Evolutionary conservation across 2,888 invertebrate species (phyloP), one percentile per base, ranked within the genome.

Genomic region (Lacanobia wlatinum): DNA sequence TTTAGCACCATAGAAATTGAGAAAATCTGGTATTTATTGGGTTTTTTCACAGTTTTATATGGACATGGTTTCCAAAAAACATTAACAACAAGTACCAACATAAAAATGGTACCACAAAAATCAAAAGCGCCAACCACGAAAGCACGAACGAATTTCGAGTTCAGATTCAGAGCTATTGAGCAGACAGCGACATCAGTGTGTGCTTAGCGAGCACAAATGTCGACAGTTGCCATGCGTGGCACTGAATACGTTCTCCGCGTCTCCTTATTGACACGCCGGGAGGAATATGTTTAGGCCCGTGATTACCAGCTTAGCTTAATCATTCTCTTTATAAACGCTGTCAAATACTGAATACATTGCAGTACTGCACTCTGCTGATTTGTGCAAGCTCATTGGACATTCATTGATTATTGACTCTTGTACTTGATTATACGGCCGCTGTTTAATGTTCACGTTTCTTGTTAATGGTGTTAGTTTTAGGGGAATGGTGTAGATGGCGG

Each of bases 251-350:
- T 87, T 87, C 83, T 86, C 83, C 82, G 85, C 87, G 88, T 90
- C 89, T 87, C 85, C 77, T 76, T 92, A 91, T 93, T 93, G 91
- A 92, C 92, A 89, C 82, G 84, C 80, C 76, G 77, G 58, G 73
- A 82, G 89, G 87, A 89, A 88, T 89, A 90, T 92, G 91, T 92
- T 92, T 88, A 90, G 87, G 82, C 89, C 87, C 90, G 90, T 93
- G 92, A 94, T 95, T 93, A 94, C 92, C 89, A 90, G 89, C 92
- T 90, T 88, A 89, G 89, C 89, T 95, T 93, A 93, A 92, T 91
- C 92, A 96, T 95, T 95, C 95, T 88, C 94, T 95, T 94, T 95
- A 92, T 90, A 88, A 78, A 74, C 76, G 80, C 76, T 75, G 71
- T 71, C 78, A 81, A 85, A 83, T 43, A 43, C 43, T 43, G 43